Conservation (phyloP, 2,888 invertebrate genomes). For the Hyalella azteca region DNA sequence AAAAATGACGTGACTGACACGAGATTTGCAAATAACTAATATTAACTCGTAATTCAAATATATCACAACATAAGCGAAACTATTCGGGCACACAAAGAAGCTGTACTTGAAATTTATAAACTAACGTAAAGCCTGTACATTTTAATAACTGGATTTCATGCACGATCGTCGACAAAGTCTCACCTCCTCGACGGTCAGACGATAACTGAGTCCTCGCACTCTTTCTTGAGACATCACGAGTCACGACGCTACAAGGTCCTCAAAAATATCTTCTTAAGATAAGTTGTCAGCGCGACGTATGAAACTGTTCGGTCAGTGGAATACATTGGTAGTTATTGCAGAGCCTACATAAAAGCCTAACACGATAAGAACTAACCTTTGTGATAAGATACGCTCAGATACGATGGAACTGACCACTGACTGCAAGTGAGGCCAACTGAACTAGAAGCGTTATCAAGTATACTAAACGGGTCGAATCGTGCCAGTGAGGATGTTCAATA, state of each 20-base stretch:
- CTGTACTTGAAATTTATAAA: too few species aligned
- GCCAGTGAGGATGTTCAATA: not conserved
- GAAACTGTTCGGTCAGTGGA: not conserved
- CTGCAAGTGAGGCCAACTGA: not conserved
- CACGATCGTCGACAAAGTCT: too few species aligned
- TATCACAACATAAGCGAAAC: too few species aligned
- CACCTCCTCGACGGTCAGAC: not conserved
- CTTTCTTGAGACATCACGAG: not conserved
- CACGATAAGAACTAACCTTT: not conserved
- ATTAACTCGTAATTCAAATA: too few species aligned
- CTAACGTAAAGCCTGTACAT: too few species aligned
- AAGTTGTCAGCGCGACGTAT: too few species aligned
- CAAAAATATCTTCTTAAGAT: not conserved
- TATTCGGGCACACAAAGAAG: too few species aligned
- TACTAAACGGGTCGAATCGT: not conserved
- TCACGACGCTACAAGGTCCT: not conserved
- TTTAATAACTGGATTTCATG: too few species aligned
- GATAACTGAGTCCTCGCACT: not conserved
- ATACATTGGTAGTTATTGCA: not conserved
- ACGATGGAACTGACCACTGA: not conserved
- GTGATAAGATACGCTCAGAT: not conserved
- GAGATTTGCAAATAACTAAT: too few species aligned
- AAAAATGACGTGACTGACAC: too few species aligned
- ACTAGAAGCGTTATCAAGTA: not conserved
- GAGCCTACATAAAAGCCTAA: not conserved